Evolutionary conservation across 2,888 invertebrate genomes (phyloP), one percentile per base, ranked within the genome.

Genomic region (Eledone cirrhosa): DNA sequence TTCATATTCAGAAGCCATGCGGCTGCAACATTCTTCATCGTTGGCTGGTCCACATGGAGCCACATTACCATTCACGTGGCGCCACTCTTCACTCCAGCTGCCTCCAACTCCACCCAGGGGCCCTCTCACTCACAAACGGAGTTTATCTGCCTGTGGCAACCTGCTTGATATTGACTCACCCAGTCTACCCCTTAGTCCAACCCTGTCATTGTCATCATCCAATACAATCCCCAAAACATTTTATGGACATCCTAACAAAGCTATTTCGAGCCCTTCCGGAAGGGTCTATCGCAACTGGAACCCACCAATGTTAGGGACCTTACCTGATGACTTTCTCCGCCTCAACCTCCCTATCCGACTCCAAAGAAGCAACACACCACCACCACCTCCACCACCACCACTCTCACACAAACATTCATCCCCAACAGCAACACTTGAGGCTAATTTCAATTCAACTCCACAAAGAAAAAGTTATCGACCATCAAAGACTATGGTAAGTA

Each of bases 291-390:
- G 89, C 53, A 94, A 94, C 88, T 96, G 95, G 96, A 94, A 94
- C 81, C 96, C 96, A 22, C 94, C 94, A 67, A 92, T 96, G 91
- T 88, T 96, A 69, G 94, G 95, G 0, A 94, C 94, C 0, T 90
- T 96, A 78, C 96, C 96, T 0, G 93, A 94, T 63, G 94, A 94
- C 89, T 96, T 96, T 90, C 92, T 96, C 63, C 93, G 96, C 78
- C 79, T 88, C 69, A 72, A 72, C 41, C 3, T 33, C 2, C 33
- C n/a, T n/a, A 41, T 41, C 27, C 41, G 47, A 72, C 67, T n/a
- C 41, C 72, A 31, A n/a, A 72, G 41, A 33, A 47, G n/a, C 16
- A 29, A 22, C 14, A 76, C 31, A 7, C 69, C 48, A 22, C 78
- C 76, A 47, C 76, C 27, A 13, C 76, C 48, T 29, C 76, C 76